Evolutionary conservation across 2,888 invertebrate genomes (phyloP), one percentile per base, ranked within the genome.

Genomic region (Ptilodon capucinus): DNA sequence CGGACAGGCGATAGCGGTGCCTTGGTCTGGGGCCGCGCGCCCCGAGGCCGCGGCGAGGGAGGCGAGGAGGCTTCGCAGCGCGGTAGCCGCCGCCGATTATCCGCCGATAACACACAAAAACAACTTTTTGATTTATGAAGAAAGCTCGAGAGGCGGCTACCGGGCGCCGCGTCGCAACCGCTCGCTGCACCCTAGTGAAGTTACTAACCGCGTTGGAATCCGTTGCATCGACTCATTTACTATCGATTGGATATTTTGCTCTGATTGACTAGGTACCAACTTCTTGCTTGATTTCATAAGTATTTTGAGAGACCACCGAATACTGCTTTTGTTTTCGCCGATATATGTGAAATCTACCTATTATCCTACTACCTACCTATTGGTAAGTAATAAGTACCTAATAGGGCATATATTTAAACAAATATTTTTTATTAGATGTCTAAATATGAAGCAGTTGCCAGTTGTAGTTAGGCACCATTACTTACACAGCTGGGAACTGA

Each of bases 121-220:
- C 88, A 84, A 82, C 86, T 81, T 87, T 87, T 88, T 89, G 89
- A 89, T 89, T 89, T 89, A 89, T 89, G 87, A 88, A 85, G 86
- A 86, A 85, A 86, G 84, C 83, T 76, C 64, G 71, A 71, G 76
- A 78, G 79, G 74, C 83, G 79, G 87, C 89, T 89, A 88, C 89
- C 68, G 88, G 87, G 82, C 84, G 87, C 85, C 83, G 44, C 61
- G 45, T 60, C 55, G 57, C 64, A 66, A 61, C 60, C 59, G 57
- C 64, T 66, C 64, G 60, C 54, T 68, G 68, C 72, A 64, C 44
- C 60, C 55, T 79, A 80, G 79, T 76, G 81, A 77, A 66, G 81
- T 68, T 60, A 65, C 54, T 55, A 35, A 18, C 23, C 21, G 50
- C 18, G 16, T 28, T 39, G 38, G 39, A 16, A 18, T 46, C 8